Conservation (phyloP, 2,888 invertebrate genomes). For the Caenorhabditis sinica region DNA sequence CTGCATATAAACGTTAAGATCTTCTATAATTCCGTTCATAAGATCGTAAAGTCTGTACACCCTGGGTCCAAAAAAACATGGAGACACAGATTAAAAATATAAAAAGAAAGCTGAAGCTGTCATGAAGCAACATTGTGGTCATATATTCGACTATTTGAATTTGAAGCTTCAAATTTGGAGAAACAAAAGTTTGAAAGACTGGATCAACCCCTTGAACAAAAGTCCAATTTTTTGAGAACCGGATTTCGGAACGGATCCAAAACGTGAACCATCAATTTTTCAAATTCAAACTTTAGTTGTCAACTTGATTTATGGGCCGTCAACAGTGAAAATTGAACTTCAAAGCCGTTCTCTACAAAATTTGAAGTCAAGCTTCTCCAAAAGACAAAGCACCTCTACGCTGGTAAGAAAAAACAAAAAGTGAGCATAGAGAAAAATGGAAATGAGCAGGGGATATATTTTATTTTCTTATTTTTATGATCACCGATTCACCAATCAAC, state of each 20-base stretch:
- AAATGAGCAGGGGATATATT: slow-evolving; percentile 30
- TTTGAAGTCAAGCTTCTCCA: neutral
- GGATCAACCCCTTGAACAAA: neutral
- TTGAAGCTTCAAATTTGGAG: neutral
- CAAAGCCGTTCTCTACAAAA: no score
- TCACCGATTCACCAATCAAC: slow-evolving; percentile 3
- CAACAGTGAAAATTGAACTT: no score
- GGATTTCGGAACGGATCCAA: neutral
- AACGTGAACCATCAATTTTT: neutral
- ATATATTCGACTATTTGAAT: no score
- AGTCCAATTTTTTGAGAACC: neutral
- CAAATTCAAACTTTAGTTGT: neutral
- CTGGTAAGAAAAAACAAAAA: neutral
- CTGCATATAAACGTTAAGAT: no score
- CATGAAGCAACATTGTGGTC: no score
- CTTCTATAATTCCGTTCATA: no score
- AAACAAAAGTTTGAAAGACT: neutral
- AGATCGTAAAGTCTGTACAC: no score
- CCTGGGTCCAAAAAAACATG: no score
- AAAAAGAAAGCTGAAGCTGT: no score
- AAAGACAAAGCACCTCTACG: neutral
- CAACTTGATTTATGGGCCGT: neutral
- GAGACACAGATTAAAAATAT: no score
- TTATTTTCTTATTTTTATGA: slow-evolving; percentile 26
- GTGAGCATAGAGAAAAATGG: slow-evolving; percentile 14